These are phyloP conservation scores for Bos indicus DNA, from an alignment of 2,113 vertebrate genomes.

Conservation along the genomic window DNA sequence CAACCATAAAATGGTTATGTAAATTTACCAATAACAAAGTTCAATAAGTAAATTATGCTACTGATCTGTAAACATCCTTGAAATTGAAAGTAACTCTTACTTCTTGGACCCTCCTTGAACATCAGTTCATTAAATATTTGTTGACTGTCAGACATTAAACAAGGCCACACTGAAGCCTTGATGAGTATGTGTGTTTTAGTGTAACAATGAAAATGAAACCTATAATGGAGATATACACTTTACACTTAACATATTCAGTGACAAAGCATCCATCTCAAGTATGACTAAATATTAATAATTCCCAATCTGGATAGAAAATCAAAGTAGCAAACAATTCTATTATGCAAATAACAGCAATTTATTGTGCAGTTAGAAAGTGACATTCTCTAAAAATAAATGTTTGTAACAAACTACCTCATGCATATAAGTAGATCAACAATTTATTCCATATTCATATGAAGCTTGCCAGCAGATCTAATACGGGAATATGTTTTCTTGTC, in stretches of 20 bases:
- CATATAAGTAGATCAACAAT: conserved; percentile 61
- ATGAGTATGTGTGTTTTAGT: not conserved
- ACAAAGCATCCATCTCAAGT: conserved; percentile 22
- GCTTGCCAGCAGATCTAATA: conserved; percentile 3
- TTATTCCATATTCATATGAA: conserved; percentile 27
- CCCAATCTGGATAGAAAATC: conserved; percentile 52
- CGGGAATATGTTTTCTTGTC: not conserved
- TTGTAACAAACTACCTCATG: conserved; percentile 61
- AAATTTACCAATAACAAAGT: not conserved
- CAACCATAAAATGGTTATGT: not conserved
- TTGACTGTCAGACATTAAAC: not conserved
- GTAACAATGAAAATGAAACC: conserved; percentile 32
- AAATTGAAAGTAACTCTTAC: not conserved
- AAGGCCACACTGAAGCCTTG: not conserved
- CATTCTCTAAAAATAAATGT: conserved; percentile 71
- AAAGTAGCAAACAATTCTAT: conserved; percentile 66
- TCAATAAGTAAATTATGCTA: not conserved
- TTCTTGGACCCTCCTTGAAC: not conserved
- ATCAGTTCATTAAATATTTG: not conserved
- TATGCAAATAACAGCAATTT: conserved; percentile 67
- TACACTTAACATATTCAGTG: conserved; percentile 4
- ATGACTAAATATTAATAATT: conserved; percentile 62
- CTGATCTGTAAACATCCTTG: not conserved
- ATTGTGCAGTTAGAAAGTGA: conserved; percentile 61
- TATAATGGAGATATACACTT: not conserved